Conservation (phyloP, 2,888 invertebrate genomes). For the Epirrhoe alternata region DNA sequence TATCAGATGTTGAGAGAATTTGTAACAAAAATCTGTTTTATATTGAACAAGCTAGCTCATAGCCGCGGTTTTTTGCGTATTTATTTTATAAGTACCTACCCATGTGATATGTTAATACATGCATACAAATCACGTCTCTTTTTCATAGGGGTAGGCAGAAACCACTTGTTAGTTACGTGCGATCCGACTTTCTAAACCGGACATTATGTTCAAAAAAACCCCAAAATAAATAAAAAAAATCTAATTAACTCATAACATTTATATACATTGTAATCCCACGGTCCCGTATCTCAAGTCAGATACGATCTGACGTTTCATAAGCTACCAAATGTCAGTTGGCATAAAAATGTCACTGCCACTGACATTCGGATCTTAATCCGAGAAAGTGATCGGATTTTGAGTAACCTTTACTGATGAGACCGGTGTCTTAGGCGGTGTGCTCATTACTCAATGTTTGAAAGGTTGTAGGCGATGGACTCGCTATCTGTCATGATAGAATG, state of each 20-base stretch:
- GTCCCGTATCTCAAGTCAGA: constrained; percentile 71
- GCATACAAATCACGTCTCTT: too few species aligned
- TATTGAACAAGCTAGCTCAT: too few species aligned
- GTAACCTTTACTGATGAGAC: constrained; percentile 49
- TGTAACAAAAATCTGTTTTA: too few species aligned
- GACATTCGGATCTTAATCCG: constrained; percentile 82
- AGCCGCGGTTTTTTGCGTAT: too few species aligned
- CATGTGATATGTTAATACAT: too few species aligned
- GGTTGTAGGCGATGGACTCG: too few species aligned
- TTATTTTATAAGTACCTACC: too few species aligned
- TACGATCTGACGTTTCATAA: constrained; percentile 72
- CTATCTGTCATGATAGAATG: too few species aligned
- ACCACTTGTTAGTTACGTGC: too few species aligned
- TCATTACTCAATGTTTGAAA: constrained; percentile 10
- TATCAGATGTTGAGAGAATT: too few species aligned
- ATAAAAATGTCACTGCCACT: constrained; percentile 82
- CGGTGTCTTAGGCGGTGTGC: constrained; percentile 32
- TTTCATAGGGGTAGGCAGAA: too few species aligned
- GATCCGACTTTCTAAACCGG: background rate
- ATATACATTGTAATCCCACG: constrained; percentile 44
- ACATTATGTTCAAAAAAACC: constrained; percentile 10
- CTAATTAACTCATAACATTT: constrained; percentile 37
- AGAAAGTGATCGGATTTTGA: constrained; percentile 77
- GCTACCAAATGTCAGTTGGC: constrained; percentile 76
- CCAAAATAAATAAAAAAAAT: constrained; percentile 26